phyloP scores from a whole-genome alignment of 2,113 vertebrate species.

The Camelus bactrianus region DNA sequence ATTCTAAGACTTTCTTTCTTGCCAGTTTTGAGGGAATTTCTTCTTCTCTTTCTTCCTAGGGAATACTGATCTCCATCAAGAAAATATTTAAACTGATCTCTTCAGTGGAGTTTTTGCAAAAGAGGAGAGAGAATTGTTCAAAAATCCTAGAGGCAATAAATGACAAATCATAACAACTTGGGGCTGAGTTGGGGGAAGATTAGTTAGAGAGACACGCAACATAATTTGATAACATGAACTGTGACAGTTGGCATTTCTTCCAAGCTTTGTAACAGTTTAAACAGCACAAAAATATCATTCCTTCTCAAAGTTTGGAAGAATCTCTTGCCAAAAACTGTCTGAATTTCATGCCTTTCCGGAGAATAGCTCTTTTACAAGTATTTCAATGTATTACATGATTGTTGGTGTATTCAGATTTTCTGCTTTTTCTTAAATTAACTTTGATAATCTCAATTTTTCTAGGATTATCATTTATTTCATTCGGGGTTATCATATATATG shows the following conservation, averaged over 20 bases:
- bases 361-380: neutral
- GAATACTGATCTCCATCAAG: slow-evolving; percentile 4
- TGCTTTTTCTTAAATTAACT: neutral
- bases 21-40: neutral
- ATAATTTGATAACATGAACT: slow-evolving; percentile 44
- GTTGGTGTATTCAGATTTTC: slow-evolving; percentile 5
- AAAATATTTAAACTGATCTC: slow-evolving; percentile 30
- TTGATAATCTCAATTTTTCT: neutral
- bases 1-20: neutral
- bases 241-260: slow-evolving; percentile 28
- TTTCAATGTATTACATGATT: neutral
- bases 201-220: neutral
- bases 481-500: neutral
- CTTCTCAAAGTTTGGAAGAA: neutral
- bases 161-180: neutral
- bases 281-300: neutral
- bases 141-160: neutral
- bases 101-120: slow-evolving; percentile 42
- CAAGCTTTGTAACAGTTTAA: slow-evolving; percentile 16
- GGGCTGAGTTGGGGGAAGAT: neutral
- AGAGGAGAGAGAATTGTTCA: neutral
- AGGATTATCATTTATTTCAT: neutral
- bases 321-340: slow-evolving; percentile 4
- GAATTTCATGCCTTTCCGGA: neutral
- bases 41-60: neutral